Evolutionary conservation across 2,113 vertebrate genomes (phyloP).

Genomic region (Nanger granti): DNA sequence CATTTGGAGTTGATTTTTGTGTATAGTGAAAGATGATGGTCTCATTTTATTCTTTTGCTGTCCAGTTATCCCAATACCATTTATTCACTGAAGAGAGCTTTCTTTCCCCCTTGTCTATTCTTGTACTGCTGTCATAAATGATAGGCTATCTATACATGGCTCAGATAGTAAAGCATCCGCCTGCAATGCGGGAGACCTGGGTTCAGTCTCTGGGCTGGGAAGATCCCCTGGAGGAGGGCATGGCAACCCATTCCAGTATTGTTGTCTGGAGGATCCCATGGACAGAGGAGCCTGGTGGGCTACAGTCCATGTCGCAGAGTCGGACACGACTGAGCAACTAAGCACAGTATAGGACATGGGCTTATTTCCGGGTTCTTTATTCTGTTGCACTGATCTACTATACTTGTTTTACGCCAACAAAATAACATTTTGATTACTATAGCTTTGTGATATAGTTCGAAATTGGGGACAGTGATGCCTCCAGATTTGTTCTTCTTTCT

Average conservation of each 20-base stretch:
- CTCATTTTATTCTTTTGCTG: neutral
- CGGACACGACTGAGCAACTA: fast-evolving
- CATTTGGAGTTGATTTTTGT: neutral
- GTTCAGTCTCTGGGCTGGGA: neutral
- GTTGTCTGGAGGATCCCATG: neutral
- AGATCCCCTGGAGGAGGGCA: neutral
- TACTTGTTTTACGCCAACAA: neutral
- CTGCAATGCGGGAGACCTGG: neutral
- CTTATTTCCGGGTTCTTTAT: neutral
- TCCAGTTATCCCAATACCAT: neutral
- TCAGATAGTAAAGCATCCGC: neutral
- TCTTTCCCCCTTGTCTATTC: neutral
- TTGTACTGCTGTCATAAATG: neutral
- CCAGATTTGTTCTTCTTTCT: neutral
- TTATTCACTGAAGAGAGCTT: neutral
- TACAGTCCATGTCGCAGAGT: neutral
- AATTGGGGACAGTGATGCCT: neutral
- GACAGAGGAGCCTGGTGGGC: neutral
- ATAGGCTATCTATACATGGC: neutral
- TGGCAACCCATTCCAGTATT: neutral
- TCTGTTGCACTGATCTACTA: neutral
- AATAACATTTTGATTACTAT: neutral
- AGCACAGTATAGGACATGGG: neutral
- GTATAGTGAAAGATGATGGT: neutral
- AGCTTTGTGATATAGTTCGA: neutral